Base-by-base conservation (phyloP, 2,888 invertebrate species). In the Byasa hedistus region DNA sequence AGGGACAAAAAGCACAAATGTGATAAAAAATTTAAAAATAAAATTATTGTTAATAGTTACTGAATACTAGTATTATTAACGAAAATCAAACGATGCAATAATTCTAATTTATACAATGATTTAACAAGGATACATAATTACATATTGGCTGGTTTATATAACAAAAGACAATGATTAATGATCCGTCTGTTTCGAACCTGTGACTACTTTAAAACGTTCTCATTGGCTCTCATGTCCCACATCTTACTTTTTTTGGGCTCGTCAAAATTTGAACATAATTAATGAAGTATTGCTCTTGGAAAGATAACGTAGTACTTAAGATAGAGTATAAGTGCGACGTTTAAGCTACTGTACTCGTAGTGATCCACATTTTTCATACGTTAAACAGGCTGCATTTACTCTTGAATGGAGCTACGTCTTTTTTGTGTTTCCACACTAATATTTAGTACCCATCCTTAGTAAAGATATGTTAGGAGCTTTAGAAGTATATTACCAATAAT, bases 241-340 rank as follows among this genome's bases (percentile, higher is more conserved):
- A 15, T 15, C 15, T 39, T 39, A 15, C 12, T 66, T 81, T 86
- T 52, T 87, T 79, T 83, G 83, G 84, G 84, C 88, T 89, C 88
- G 85, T 82, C 83, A 79, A 87, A 83, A 82, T 87, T 85, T 79
- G 82, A 85, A 84, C 82, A 86, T 87, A 83, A 89, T 85, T 86
- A 84, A 90, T 89, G 87, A 83, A 76, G 74, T 73, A 80, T 73
- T 75, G 73, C 79, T 82, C 79, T 82, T 75, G 75, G 81, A 78
- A 78, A 84, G 85, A 85, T 86, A 85, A 82, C 79, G 54, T 54
- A 77, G 74, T 74, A 81, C 75, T 80, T 79, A 75, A 80, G 75
- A 75, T 79, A 75, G 77, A 76, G 75, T 76, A 73, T 83, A 84
- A 87, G 86, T 83, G 82, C 78, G 77, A 80, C 75, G 77, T 52